Conservation (phyloP, 2,888 invertebrate species). For the Plagiodera versicolora region DNA sequence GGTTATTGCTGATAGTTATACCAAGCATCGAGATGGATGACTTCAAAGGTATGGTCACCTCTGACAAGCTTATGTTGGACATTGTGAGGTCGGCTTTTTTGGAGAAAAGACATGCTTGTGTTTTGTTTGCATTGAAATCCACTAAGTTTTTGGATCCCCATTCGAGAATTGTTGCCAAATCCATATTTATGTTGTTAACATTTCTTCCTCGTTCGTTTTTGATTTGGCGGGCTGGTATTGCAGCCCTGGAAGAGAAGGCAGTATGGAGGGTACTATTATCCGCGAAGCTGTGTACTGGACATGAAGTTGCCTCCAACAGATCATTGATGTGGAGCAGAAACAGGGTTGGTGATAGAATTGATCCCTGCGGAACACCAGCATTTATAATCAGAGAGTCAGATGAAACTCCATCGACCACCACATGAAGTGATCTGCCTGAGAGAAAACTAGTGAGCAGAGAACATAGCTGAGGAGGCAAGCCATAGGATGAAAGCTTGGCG, state of each 20-base stretch:
- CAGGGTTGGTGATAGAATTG: slow-evolving; percentile 3
- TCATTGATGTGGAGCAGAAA: slow-evolving; percentile 12
- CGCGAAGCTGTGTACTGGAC: slow-evolving; percentile 13
- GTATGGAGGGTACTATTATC: slow-evolving; percentile 2
- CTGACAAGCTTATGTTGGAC: background rate
- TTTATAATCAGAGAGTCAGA: background rate
- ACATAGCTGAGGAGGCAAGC: background rate
- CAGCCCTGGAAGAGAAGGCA: background rate
- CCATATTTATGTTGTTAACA: slow-evolving; percentile 6
- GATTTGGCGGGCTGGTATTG: background rate
- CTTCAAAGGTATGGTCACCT: background rate
- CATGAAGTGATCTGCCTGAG: background rate
- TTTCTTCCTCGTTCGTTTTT: background rate
- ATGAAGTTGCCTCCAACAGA: slow-evolving; percentile 1
- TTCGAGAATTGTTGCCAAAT: slow-evolving; percentile 3
- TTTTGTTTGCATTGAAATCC: too few relatives aligned
- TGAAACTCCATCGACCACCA: slow-evolving; percentile 1
- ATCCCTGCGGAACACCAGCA: background rate
- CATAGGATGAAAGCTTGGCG: too few relatives aligned
- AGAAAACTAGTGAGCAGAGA: background rate
- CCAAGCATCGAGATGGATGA: background rate
- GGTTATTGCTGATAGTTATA: background rate
- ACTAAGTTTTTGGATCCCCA: background rate
- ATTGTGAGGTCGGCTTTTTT: too few relatives aligned
- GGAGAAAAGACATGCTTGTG: too few relatives aligned